These are phyloP conservation scores for Eumacrocentrus americanus DNA, from an alignment of 2,888 invertebrate genomes.

Conservation along the genomic window DNA sequence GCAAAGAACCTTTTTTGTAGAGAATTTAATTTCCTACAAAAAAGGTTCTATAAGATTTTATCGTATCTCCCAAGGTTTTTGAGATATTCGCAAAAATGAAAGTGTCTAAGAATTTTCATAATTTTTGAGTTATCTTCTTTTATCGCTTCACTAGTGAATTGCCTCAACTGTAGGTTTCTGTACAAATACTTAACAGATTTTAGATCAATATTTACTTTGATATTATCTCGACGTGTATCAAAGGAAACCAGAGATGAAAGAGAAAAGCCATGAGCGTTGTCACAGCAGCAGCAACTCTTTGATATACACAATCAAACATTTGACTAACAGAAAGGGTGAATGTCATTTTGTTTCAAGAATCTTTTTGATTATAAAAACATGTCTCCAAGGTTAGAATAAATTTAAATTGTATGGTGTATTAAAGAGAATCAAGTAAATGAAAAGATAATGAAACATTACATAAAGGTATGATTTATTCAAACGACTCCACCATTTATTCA, in stretches of 20 bases:
- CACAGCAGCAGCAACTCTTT: neutral
- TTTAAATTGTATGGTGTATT: constrained; percentile 1
- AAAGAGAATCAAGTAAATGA: neutral
- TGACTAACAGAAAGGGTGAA: neutral
- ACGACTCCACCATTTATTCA: neutral
- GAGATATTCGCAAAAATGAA: too few relatives aligned
- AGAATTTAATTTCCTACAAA: too few relatives aligned
- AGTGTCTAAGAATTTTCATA: too few relatives aligned
- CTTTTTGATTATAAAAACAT: constrained; percentile 6
- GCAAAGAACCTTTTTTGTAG: too few relatives aligned
- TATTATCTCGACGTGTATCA: too few relatives aligned
- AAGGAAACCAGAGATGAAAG: neutral
- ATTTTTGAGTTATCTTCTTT: too few relatives aligned
- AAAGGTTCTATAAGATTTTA: too few relatives aligned
- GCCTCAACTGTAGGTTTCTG: too few relatives aligned
- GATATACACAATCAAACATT: neutral
- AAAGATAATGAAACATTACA: neutral
- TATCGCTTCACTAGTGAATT: too few relatives aligned
- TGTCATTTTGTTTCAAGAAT: constrained; percentile 7
- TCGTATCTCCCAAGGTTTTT: too few relatives aligned
- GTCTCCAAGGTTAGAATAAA: constrained; percentile 2
- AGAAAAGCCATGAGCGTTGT: neutral
- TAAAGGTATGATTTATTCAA: neutral
- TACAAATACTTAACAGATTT: too few relatives aligned
- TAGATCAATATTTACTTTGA: too few relatives aligned